Base-by-base conservation (phyloP, 2,888 invertebrate species). In the Theretra japonica region DNA sequence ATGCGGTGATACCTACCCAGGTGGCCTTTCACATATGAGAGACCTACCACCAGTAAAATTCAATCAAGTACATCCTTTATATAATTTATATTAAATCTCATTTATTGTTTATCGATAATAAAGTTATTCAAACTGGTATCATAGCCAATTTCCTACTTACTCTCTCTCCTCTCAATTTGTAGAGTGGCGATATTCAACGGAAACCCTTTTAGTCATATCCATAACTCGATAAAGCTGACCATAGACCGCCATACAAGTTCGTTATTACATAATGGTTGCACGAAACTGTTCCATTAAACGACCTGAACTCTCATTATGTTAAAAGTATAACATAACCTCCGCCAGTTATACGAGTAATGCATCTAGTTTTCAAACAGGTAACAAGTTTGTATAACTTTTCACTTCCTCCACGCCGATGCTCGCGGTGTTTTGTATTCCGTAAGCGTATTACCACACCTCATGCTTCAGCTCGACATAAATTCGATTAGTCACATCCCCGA, bases 321-420 rank as follows among this genome's bases (percentile, higher is more conserved):
- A 65, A 65, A 65, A 65, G 48, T 65, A 65, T 48, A 65, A 65
- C 65, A 65, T 17, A 48, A 57, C 57, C 57, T 21, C 33, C 57
- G 56, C 6, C 57, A 21, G 57, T 57, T 50, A 41, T 33, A n/a
- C n/a, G n/a, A n/a, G n/a, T n/a, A 33, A 57, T 69, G 69, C 53
- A 53, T 50, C 30, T 21, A 19, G 56, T 56, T 82, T 82, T 78
- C 70, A 50, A 82, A 82, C 84, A 79, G 75, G 69, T 81, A 83
- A 83, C 80, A 81, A 82, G 77, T 82, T 83, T 82, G 81, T 83
- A 57, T 79, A 82, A 82, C 77, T 82, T 85, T 77, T 70, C 73
- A 78, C 80, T 80, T 77, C 75, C 77, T 77, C 75, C 77, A 81
- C 81, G 77, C 78, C 81, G 81, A 82, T 81, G 78, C 77, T 73